Base-by-base conservation (phyloP, 2,797 vertebrate genomes). In the Poeciliopsis paucimaculata region DNA sequence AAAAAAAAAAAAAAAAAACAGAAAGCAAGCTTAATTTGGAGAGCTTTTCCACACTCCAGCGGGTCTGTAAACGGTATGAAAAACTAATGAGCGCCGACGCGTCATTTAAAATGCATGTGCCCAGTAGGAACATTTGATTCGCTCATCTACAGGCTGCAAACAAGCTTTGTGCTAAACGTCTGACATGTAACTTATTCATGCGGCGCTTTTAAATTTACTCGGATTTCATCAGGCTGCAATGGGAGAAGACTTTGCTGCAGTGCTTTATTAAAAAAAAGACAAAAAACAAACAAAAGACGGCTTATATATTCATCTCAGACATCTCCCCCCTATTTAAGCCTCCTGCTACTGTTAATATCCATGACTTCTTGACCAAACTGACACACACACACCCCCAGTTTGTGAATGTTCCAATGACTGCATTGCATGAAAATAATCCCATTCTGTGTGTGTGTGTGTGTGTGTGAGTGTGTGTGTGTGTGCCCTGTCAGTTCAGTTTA, bases 401-500 rank as follows among this genome's bases (percentile, higher is more conserved):
- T 86, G 81, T 83, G 86, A 90, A 89, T 92, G 81, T 92, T 89
- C 88, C 82, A 87, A 81, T 77, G 82, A 77, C 83, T 91, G 84
- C 72, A 76, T 88, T 62, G 79, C 20, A 74, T 83, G 81, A 89
- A 81, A 85, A 86, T 73, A 83, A 84, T 86, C 80, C 78, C 70
- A 78, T 76, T 62, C 73, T 76, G 68, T 79, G 46, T 72, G 70
- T 53, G 39, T 76, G 68, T 80, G 55, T 39, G 34, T 66, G 72
- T 78, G 68, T 70, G 72, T 78, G 70, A 45, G 41, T 72, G 72
- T 71, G 57, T 73, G 74, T 76, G 46, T 80, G 70, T 62, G 41
- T 73, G 72, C 43, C 91, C 88, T 93, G 93, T 94, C 94, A 94
- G 80, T 94, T 95, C 90, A 60, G 57, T 91, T 92, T 92, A 95